A percentile compares a stretch with the other conserved stretches of the same genome.
These are phyloP conservation scores for Hydrolagus colliei DNA, from an alignment of 2,797 vertebrate species.

Conservation along the genomic window DNA sequence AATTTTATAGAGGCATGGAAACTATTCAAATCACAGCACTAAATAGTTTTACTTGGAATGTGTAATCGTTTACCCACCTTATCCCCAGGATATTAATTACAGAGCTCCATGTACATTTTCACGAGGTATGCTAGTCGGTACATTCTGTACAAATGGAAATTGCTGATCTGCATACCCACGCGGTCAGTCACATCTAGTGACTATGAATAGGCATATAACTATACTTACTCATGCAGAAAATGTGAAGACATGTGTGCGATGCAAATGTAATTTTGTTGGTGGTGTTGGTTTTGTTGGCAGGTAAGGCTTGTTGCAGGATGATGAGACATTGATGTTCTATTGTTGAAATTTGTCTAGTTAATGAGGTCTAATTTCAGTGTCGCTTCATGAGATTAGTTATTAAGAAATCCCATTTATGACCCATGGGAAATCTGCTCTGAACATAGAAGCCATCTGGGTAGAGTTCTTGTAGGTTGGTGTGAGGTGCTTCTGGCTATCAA, in stretches of 20 bases:
- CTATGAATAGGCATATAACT: neutral
- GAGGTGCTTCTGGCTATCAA: no score
- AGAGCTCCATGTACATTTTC: neutral
- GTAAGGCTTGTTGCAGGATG: no score
- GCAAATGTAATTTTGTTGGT: neutral
- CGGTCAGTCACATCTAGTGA: neutral
- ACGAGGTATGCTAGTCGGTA: slow-evolving; percentile 8
- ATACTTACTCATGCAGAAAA: neutral
- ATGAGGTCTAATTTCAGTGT: no score
- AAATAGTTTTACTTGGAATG: neutral
- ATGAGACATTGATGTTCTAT: no score
- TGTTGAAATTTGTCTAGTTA: no score
- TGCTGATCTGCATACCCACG: slow-evolving; percentile 7
- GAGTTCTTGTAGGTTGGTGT: no score
- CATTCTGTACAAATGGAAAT: neutral
- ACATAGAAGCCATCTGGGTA: no score
- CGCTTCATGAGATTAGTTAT: no score
- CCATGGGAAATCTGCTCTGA: no score
- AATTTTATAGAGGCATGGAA: neutral
- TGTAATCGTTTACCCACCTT: neutral
- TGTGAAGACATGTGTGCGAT: neutral
- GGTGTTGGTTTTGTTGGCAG: no score
- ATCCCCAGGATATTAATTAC: neutral
- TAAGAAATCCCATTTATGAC: no score
- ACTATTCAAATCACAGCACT: neutral